Evolutionary conservation across 92 coral and sea anemone species (phyloP).

Genomic region (Porites cylindrica): DNA sequence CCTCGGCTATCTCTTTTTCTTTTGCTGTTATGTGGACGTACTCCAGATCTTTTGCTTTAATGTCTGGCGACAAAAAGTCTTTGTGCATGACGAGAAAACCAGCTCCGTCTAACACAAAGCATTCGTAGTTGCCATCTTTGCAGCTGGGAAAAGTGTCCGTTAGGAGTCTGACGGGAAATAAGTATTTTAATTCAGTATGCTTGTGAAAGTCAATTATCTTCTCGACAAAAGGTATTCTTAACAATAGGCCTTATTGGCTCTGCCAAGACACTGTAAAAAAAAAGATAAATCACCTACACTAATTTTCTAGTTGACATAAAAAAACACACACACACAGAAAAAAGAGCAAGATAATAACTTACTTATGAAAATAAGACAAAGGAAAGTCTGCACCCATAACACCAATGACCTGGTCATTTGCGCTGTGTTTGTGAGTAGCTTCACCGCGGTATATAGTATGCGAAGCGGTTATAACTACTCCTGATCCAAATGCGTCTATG

Average conservation of each 20-base stretch:
- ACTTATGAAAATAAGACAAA: constrained; percentile 63
- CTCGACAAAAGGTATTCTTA: not conserved
- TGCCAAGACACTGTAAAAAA: too few relatives aligned
- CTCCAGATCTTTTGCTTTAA: constrained; percentile 9
- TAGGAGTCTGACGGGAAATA: constrained; percentile 42
- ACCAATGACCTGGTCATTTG: constrained; percentile 63
- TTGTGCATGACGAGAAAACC: constrained; percentile 73
- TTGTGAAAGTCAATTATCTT: not conserved
- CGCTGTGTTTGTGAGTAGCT: constrained; percentile 10
- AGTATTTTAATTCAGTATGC: not conserved
- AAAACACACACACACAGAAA: too few relatives aligned
- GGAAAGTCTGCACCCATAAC: constrained; percentile 74
- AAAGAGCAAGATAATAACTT: not conserved
- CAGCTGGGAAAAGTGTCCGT: constrained; percentile 65
- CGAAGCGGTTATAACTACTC: constrained; percentile 71
- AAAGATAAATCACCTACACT: not conserved
- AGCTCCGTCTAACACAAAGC: constrained; percentile 68
- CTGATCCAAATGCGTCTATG: constrained; percentile 73
- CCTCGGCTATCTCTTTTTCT: constrained; percentile 63
- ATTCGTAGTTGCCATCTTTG: constrained; percentile 22
- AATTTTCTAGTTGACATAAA: not conserved
- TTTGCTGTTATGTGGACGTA: constrained; percentile 66
- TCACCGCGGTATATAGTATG: constrained; percentile 64
- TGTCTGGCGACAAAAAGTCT: constrained; percentile 57
- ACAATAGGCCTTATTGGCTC: not conserved